Evolutionary conservation across 2,113 vertebrate species (phyloP).

Genomic region (Amphilophus citrinellus): DNA sequence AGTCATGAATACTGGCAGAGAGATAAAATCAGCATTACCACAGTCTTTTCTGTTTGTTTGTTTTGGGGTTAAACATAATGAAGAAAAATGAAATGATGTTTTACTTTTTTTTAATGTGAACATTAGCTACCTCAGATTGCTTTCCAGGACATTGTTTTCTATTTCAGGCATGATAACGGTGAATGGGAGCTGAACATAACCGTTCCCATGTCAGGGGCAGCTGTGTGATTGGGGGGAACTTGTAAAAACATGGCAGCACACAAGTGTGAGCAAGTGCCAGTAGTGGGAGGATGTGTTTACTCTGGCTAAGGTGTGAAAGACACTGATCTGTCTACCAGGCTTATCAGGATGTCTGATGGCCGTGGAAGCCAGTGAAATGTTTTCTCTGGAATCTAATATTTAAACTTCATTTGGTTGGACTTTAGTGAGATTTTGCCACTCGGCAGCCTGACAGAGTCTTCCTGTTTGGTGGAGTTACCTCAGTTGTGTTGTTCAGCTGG

Average conservation of each 20-base stretch:
- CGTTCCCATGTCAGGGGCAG: slow-evolving; percentile 57
- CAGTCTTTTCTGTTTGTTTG: too few relatives aligned
- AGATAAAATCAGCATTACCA: background rate
- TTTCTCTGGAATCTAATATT: background rate
- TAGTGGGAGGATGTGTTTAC: slow-evolving; percentile 74
- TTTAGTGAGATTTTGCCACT: background rate
- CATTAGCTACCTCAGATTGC: background rate
- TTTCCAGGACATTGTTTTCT: background rate
- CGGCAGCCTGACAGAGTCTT: background rate
- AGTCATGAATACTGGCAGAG: background rate
- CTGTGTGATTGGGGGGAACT: slow-evolving; percentile 28
- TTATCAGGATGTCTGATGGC: slow-evolving; percentile 41
- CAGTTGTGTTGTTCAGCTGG: background rate
- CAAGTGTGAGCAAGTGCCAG: slow-evolving; percentile 75
- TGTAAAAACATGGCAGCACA: slow-evolving; percentile 77
- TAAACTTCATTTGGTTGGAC: background rate
- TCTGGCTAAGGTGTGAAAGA: slow-evolving; percentile 76
- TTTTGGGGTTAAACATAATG: background rate
- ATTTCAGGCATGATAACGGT: background rate
- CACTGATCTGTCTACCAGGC: slow-evolving; percentile 63
- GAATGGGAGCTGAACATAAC: slow-evolving; percentile 12
- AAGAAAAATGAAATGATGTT: background rate
- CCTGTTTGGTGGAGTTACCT: background rate
- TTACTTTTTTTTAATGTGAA: background rate
- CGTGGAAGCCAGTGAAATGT: background rate